Evolutionary conservation across 2,888 invertebrate genomes (phyloP).

Genomic region (Orthonychiurus folsomi): DNA sequence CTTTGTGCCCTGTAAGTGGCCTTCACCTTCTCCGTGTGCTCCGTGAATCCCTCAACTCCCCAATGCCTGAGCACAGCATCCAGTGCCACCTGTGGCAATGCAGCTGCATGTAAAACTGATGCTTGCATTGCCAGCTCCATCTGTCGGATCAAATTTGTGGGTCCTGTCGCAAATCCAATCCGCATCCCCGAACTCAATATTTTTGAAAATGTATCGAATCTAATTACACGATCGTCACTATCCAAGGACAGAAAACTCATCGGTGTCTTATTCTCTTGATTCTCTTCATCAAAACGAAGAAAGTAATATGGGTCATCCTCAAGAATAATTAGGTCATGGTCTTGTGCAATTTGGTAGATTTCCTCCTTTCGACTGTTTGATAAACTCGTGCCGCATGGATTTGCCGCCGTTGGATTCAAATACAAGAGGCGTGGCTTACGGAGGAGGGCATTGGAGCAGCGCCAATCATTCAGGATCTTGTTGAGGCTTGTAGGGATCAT

Average conservation of each 20-base stretch:
- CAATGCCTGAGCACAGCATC: constrained; percentile 52
- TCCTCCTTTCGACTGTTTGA: constrained; percentile 56
- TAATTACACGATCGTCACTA: constrained; percentile 62
- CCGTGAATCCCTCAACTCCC: constrained; percentile 54
- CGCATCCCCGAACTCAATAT: constrained; percentile 61
- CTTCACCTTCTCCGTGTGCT: constrained; percentile 54
- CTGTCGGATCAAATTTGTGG: constrained; percentile 54
- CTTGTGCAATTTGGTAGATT: constrained; percentile 65
- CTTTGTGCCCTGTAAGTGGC: constrained; percentile 56
- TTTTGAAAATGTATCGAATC: constrained; percentile 71
- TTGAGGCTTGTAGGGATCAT: constrained; percentile 55
- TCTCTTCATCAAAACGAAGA: constrained; percentile 57
- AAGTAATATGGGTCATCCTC: constrained; percentile 79
- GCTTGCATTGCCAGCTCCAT: constrained; percentile 64
- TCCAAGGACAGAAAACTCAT: constrained; percentile 65
- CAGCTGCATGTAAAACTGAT: constrained; percentile 56
- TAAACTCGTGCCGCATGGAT: constrained; percentile 64
- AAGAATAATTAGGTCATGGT: constrained; percentile 65
- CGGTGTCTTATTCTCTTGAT: constrained; percentile 48
- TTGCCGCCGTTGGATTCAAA: constrained; percentile 65
- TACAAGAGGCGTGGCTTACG: constrained; percentile 48
- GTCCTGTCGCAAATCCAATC: constrained; percentile 64
- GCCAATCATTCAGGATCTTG: constrained; percentile 47
- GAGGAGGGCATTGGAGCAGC: background rate
- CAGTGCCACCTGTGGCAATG: constrained; percentile 55